Base-by-base conservation (phyloP, 2,113 vertebrate genomes). In the Halcyon senegalensis region DNA sequence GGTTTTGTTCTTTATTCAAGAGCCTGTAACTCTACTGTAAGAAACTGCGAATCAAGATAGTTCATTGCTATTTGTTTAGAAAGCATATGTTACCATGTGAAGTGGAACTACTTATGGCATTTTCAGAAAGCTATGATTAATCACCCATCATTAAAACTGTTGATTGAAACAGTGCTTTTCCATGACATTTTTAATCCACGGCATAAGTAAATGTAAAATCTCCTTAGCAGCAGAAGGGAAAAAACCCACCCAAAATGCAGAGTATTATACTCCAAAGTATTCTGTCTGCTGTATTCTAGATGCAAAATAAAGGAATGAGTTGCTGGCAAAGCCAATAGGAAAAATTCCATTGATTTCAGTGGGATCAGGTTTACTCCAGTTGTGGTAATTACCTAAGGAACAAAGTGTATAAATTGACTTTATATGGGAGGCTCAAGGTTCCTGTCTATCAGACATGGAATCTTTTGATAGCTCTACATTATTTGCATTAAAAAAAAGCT, bases 41-140 rank as follows among this genome's bases (percentile, higher is more conserved):
- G 81, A 83, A 94, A 78, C 7, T 92, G 85, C n/a, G 64, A 95
- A 95, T 97, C 87, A 83, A 64, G 84, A 84, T 18, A 86, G 95
- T 86, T 97, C 90, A 66, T 51, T 8, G 21, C 72, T 91, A 92
- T 97, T 97, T 97, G 93, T 96, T 96, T 93, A 88, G 95, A 95
- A 97, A 93, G 96, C 84, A 77, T 90, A 88, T 93, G 94, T 84
- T 90, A 94, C 79, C 93, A 85, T 73, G 78, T 97, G 93, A 97
- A 97, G 96, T 95, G 90, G 96, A 97, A 81, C 94, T 83, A 86
- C 84, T 95, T 86, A 74, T 96, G 96, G 93, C 97, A 97, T 97
- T 97, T 97, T 89, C 91, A 95, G 94, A 95, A 88, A 94, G 88
- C 95, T 95, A 96, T 92, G 96, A 97, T 96, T 97, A 97, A 94